Percentiles rank a stretch among this genome's conserved stretches.
phyloP scores from a whole-genome alignment of 2,113 vertebrate genomes.

The Chlorocebus sabaeus region DNA sequence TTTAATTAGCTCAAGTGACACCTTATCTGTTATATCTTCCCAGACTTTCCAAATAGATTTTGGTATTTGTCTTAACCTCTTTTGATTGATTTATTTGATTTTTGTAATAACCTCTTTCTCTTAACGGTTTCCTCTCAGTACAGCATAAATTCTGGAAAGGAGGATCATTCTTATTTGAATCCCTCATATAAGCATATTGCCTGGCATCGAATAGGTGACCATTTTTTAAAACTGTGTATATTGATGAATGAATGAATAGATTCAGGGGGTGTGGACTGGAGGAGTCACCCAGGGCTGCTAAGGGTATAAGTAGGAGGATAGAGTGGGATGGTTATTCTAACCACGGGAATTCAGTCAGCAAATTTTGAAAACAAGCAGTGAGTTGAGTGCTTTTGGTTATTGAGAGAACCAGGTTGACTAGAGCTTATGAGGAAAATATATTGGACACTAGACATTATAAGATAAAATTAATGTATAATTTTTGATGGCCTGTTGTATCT shows the following conservation, averaged over 20 bases:
- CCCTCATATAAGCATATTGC: background rate
- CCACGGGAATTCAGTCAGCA: constrained; percentile 27
- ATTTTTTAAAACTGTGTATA: background rate
- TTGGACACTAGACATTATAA: background rate
- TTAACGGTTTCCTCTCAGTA: background rate
- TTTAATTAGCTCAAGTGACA: background rate
- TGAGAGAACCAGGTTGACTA: constrained; percentile 14
- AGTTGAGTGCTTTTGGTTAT: constrained; percentile 15
- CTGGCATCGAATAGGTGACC: background rate
- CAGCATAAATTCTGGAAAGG: background rate
- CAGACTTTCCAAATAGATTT: background rate
- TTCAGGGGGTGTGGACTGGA: background rate
- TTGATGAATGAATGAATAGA: background rate
- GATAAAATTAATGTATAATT: constrained; percentile 42
- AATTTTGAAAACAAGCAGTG: constrained; percentile 13
- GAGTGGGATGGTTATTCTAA: constrained; percentile 20
- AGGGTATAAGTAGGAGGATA: constrained; percentile 13
- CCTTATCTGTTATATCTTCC: background rate
- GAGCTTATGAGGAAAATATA: constrained; percentile 23
- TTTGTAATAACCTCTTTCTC: background rate
- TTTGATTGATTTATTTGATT: background rate
- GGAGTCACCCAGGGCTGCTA: constrained; percentile 21
- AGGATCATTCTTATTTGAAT: background rate
- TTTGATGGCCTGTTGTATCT: background rate
- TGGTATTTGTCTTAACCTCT: background rate